Base-by-base conservation (phyloP, 2,888 invertebrate species). In the Podabrus alpinus region DNA sequence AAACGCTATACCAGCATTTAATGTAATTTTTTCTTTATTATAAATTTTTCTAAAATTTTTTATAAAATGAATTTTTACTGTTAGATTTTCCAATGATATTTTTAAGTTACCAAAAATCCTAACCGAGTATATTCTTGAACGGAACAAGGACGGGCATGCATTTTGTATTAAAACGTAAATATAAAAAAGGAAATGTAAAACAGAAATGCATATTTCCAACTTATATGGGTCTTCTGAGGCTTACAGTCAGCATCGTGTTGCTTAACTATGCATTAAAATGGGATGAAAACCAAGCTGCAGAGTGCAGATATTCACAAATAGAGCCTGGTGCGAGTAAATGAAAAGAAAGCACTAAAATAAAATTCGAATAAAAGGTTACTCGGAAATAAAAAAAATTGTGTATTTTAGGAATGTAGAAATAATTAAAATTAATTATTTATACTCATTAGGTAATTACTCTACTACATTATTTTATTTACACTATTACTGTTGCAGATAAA, bases 261-360 rank as follows among this genome's bases (percentile, higher is more conserved):
- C 79, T 79, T 79, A 79, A 77, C 79, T 79, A 79, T 79, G 79
- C 79, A 79, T 79, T 79, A 79, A 79, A 79, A 79, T 79, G 76
- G 71, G 76, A 73, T 73, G 71, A 76, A 76, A 70, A 67, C 73
- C 71, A 29, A 71, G 71, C 66, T 75, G 72, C 69, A 75, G 67
- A 73, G 73, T 68, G 68, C 64, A 73, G 67, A 73, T 76, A 68
- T 73, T 75, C 72, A 66, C 67, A 72, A 75, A 75, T 64, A 21
- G 69, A 64, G 62, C 62, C 62, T 64, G 24, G 64, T 21, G 21
- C 68, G 66, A 69, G 75, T 72, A 75, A 75, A 75, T 75, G 75
- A 72, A 75, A 72, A 72, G 72, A 71, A 69, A 66, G 25, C 45
- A 67, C 45, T 45, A 29, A 29, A 25, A 67, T 45, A 25, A 45